Percentiles rank a stretch among this genome's conserved stretches.
These are phyloP conservation scores for Megamerina dolium DNA, from an alignment of 2,888 invertebrate genomes.

Conservation along the genomic window DNA sequence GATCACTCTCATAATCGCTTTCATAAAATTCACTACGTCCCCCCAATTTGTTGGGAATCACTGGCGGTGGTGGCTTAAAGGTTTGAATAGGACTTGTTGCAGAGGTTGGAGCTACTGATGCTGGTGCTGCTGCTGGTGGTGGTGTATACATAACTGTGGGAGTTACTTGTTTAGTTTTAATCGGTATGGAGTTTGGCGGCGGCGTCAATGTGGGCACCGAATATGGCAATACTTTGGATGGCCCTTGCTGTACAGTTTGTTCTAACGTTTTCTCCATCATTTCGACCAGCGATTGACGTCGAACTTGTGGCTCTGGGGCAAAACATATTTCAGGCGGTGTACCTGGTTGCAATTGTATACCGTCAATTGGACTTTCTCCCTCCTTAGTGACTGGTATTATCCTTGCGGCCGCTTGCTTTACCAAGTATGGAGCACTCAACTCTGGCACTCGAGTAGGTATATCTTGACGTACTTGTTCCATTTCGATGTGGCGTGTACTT, in stretches of 20 bases:
- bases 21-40: slow-evolving; percentile 56
- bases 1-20: slow-evolving; percentile 66
- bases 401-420: slow-evolving; percentile 43
- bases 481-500: too few relatives aligned
- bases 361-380: slow-evolving; percentile 50
- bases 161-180: too few relatives aligned
- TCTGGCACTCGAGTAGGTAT: slow-evolving; percentile 37
- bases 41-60: slow-evolving; percentile 57
- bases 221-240: slow-evolving; percentile 53
- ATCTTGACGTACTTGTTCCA: slow-evolving; percentile 26
- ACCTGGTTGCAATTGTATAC: slow-evolving; percentile 59
- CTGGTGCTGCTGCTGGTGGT: slow-evolving; percentile 46
- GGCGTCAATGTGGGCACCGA: slow-evolving; percentile 55
- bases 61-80: slow-evolving; percentile 53
- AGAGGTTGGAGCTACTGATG: slow-evolving; percentile 48
- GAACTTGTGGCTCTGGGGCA: slow-evolving; percentile 51
- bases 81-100: slow-evolving; percentile 22
- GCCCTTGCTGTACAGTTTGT: slow-evolving; percentile 51
- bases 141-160: slow-evolving; percentile 32
- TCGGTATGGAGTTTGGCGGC: too few relatives aligned
- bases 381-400: slow-evolving; percentile 24
- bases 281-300: slow-evolving; percentile 56
- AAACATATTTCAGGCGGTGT: slow-evolving; percentile 63
- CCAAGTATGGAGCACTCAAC: slow-evolving; percentile 52
- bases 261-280: slow-evolving; percentile 55